Conservation (phyloP, 2,113 vertebrate species). For the Clarias magur region DNA sequence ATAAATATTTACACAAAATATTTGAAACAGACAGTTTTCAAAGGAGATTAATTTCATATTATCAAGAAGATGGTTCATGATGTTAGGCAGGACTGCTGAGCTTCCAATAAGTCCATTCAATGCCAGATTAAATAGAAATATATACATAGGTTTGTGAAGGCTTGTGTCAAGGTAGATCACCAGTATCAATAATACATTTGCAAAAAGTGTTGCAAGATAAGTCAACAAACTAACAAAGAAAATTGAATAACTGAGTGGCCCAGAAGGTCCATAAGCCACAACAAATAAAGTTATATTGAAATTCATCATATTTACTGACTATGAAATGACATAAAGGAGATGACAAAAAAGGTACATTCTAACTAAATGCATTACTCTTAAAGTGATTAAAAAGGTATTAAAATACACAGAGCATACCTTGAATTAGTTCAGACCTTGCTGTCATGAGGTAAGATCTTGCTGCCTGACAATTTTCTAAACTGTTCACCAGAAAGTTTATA, state of each 20-base stretch:
- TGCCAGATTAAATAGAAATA: conserved; percentile 62
- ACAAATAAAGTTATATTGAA: conserved; percentile 52
- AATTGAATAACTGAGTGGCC: conserved; percentile 43
- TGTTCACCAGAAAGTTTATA: not conserved
- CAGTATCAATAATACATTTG: conserved; percentile 53
- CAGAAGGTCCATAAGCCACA: conserved; percentile 54
- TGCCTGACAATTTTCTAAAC: not conserved
- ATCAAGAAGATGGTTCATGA: conserved; percentile 58
- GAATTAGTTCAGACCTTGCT: conserved; percentile 3
- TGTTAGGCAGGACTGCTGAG: conserved; percentile 56
- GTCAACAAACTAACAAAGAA: conserved; percentile 52
- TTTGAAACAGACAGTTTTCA: conserved; percentile 59
- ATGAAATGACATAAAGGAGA: not conserved
- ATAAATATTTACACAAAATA: conserved; percentile 58
- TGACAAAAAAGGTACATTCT: not conserved
- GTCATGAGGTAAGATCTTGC: not conserved
- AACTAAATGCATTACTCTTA: not conserved
- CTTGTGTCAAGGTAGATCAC: conserved; percentile 58
- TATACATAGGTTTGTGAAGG: conserved; percentile 64
- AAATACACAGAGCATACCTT: conserved; percentile 14
- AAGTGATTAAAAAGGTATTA: not conserved
- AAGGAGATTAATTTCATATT: conserved; percentile 43
- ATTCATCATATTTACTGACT: conserved; percentile 27
- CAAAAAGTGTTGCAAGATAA: conserved; percentile 53
- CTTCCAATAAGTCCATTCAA: conserved; percentile 61